Conservation (phyloP, 1,140 invertebrate species). For the Drosophila bipectinata region DNA sequence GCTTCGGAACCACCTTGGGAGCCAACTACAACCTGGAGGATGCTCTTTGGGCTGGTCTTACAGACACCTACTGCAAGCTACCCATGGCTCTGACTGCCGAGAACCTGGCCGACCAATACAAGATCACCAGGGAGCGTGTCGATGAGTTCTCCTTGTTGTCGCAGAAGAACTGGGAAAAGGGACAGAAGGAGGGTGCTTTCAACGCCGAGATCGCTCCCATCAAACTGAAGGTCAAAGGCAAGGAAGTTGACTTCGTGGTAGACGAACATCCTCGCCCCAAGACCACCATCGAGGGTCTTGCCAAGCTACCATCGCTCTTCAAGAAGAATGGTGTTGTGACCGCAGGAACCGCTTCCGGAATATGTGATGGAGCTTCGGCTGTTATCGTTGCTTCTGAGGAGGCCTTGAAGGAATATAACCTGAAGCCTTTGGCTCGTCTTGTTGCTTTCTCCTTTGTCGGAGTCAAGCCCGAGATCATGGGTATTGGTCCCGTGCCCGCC, state of each 20-base stretch:
- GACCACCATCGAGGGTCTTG: slow-evolving; percentile 93
- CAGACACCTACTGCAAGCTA: slow-evolving; percentile 94
- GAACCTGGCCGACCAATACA: slow-evolving; percentile 96
- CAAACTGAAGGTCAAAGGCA: slow-evolving; percentile 92
- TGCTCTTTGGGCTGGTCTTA: slow-evolving; percentile 95
- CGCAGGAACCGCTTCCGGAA: slow-evolving; percentile 97
- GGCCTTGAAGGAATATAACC: slow-evolving; percentile 91
- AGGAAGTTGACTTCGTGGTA: slow-evolving; percentile 90
- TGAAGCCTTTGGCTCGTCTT: slow-evolving; percentile 91
- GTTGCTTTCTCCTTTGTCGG: slow-evolving; percentile 91
- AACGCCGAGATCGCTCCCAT: slow-evolving; percentile 96
- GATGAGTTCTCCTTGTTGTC: slow-evolving; percentile 95
- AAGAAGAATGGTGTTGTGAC: slow-evolving; percentile 98
- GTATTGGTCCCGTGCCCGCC: slow-evolving; percentile 96
- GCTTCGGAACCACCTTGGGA: slow-evolving; percentile 96
- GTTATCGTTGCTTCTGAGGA: slow-evolving; percentile 96
- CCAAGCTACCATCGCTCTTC: slow-evolving; percentile 95
- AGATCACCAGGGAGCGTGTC: slow-evolving; percentile 93
- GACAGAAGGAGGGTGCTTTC: slow-evolving; percentile 94
- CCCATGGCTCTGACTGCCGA: slow-evolving; percentile 99
- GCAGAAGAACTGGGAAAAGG: slow-evolving; percentile 92
- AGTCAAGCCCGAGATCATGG: slow-evolving; percentile 94
- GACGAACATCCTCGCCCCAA: slow-evolving; percentile 98
- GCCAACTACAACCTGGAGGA: slow-evolving; percentile 94
- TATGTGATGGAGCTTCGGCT: slow-evolving; percentile 97